A percentile compares a stretch with the other conserved stretches of the same genome.
These are phyloP conservation scores for Resseliella maxima DNA, from an alignment of 2,888 invertebrate genomes.

Conservation along the genomic window DNA sequence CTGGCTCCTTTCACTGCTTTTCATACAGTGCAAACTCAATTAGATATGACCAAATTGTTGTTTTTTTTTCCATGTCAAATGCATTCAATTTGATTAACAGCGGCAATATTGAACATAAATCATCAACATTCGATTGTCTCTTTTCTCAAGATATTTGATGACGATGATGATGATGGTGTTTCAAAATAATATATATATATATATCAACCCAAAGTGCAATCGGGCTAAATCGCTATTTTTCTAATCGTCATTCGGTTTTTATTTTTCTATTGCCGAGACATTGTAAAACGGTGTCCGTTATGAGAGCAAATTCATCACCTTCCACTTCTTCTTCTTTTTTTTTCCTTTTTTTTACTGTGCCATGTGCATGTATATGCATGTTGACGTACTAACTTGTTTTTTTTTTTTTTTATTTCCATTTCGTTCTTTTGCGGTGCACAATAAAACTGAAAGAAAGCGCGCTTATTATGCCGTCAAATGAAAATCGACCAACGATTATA, in stretches of 20 bases:
- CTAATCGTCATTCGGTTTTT: neutral
- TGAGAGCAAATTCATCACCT: neutral
- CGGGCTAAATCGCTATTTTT: neutral
- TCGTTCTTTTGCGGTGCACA: neutral
- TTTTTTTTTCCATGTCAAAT: too few species aligned
- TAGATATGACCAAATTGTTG: too few species aligned
- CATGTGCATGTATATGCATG: too few species aligned
- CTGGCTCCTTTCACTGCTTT: neutral
- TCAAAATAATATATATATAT: neutral
- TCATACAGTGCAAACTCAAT: too few species aligned
- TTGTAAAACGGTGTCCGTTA: neutral
- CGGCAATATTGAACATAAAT: neutral
- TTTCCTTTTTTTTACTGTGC: neutral
- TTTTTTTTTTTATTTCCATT: neutral
- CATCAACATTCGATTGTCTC: neutral
- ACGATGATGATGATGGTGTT: neutral
- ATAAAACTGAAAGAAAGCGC: neutral
- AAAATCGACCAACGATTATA: slow-evolving; percentile 6
- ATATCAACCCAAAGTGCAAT: neutral
- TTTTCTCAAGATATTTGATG: neutral
- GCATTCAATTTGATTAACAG: neutral
- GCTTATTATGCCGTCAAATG: neutral
- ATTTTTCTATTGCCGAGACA: neutral
- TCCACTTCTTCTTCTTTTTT: too few species aligned
- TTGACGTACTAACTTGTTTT: too few species aligned